phyloP scores from a whole-genome alignment of 2,888 invertebrate genomes.

The Acanthosoma haemorrhoidale region DNA sequence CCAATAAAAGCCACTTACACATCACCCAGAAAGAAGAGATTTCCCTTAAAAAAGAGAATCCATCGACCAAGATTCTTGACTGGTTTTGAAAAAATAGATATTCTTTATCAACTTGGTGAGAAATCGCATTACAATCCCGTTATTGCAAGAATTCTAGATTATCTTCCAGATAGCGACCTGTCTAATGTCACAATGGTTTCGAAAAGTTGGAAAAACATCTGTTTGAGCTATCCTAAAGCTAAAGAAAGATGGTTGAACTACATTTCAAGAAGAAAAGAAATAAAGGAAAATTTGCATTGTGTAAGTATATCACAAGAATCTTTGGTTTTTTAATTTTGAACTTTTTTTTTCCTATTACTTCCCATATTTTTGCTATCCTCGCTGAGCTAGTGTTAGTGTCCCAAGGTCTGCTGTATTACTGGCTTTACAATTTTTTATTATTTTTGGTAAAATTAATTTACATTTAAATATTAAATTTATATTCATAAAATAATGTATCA shows the following conservation, averaged over 20 bases:
- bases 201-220: slow-evolving; percentile 46
- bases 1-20: not conserved
- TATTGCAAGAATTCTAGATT: slow-evolving; percentile 45
- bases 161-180: slow-evolving; percentile 46
- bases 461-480: too few relatives aligned
- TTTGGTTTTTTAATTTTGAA: too few relatives aligned
- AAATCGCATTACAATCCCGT: slow-evolving; percentile 46
- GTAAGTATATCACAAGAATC: slow-evolving; percentile 27
- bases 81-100: slow-evolving; percentile 30
- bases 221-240: slow-evolving; percentile 44
- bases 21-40: slow-evolving; percentile 19
- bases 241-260: slow-evolving; percentile 43
- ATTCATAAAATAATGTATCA: too few relatives aligned
- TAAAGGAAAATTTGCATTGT: slow-evolving; percentile 46
- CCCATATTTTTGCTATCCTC: too few relatives aligned
- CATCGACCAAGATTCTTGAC: slow-evolving; percentile 2
- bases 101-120: slow-evolving; percentile 45
- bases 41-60: slow-evolving; percentile 10
- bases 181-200: slow-evolving; percentile 47
- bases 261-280: slow-evolving; percentile 44
- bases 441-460: too few relatives aligned
- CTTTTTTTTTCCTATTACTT: too few relatives aligned
- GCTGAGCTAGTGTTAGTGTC: too few relatives aligned
- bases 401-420: too few relatives aligned
- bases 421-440: too few relatives aligned